Percentiles rank a stretch among this genome's conserved stretches.
phyloP scores from a whole-genome alignment of 2,113 vertebrate genomes.

The Motacilla alba region DNA sequence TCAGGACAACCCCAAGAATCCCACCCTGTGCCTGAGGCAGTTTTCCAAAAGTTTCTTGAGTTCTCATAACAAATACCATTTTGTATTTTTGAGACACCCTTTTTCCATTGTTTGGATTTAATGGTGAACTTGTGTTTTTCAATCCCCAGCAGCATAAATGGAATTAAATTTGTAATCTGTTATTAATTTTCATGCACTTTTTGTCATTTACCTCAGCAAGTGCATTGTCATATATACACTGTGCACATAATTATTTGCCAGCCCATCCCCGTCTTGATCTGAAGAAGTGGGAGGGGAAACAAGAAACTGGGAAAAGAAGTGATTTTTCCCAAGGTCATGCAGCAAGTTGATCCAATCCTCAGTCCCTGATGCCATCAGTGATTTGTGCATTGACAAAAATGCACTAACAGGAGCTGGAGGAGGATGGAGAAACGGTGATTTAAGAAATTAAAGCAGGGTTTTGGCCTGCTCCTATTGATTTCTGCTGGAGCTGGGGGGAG shows the following conservation, averaged over 20 bases:
- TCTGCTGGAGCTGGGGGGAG: neutral
- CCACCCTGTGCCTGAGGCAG: neutral
- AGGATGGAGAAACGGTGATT: neutral
- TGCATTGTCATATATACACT: fast-evolving
- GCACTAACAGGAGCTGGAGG: neutral
- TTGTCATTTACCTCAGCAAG: neutral
- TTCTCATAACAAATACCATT: fast-evolving
- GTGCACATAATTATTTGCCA: fast-evolving
- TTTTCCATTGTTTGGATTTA: neutral
- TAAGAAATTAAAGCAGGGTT: neutral
- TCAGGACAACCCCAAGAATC: neutral
- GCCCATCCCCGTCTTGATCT: neutral
- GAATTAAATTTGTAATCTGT: neutral
- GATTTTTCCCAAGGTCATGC: neutral
- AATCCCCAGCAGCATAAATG: neutral
- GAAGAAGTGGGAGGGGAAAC: neutral
- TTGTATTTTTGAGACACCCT: neutral
- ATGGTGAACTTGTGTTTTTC: neutral
- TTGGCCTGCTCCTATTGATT: neutral
- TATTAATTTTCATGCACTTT: neutral
- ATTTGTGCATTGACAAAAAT: neutral
- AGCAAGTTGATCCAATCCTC: neutral
- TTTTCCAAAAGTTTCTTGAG: neutral
- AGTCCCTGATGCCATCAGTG: neutral
- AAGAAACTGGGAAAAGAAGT: neutral